phyloP scores from a whole-genome alignment of 2,113 vertebrate species.

The Gymnarchus niloticus region DNA sequence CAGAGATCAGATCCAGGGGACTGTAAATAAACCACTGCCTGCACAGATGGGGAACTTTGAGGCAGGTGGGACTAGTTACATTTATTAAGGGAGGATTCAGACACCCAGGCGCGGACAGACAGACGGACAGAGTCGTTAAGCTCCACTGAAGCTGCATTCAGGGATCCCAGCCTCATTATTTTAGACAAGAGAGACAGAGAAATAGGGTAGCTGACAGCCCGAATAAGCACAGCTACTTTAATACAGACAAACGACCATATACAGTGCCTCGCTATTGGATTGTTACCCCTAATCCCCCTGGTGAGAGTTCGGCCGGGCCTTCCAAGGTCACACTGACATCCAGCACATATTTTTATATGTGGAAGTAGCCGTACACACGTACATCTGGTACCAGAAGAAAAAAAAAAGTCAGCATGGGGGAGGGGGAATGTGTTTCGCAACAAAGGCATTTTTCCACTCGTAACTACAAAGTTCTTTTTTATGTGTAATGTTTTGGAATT shows the following conservation, averaged over 20 bases:
- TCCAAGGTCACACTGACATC: conserved; percentile 10
- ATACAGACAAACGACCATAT: conserved; percentile 20
- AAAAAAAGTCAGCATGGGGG: background rate
- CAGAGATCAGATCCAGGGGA: background rate
- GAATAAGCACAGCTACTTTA: conserved; percentile 20
- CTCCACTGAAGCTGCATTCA: conserved; percentile 3
- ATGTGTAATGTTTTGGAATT: background rate
- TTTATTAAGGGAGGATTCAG: conserved; percentile 1
- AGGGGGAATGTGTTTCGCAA: conserved; percentile 14
- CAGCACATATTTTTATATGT: background rate
- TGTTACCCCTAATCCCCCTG: background rate
- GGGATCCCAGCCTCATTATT: conserved; percentile 18
- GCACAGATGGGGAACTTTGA: background rate
- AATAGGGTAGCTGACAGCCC: conserved; percentile 36
- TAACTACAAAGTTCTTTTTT: background rate
- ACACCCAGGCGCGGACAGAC: background rate
- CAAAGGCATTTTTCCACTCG: background rate
- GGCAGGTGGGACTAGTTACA: conserved; percentile 4
- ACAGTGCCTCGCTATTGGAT: conserved; percentile 1
- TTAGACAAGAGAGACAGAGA: conserved; percentile 29
- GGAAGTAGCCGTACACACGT: background rate
- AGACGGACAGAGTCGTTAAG: background rate
- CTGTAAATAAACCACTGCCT: background rate
- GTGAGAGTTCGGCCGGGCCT: background rate
- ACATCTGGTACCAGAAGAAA: background rate